These are phyloP conservation scores for Sylvia borin DNA, from an alignment of 2,797 vertebrate genomes.

Conservation along the genomic window DNA sequence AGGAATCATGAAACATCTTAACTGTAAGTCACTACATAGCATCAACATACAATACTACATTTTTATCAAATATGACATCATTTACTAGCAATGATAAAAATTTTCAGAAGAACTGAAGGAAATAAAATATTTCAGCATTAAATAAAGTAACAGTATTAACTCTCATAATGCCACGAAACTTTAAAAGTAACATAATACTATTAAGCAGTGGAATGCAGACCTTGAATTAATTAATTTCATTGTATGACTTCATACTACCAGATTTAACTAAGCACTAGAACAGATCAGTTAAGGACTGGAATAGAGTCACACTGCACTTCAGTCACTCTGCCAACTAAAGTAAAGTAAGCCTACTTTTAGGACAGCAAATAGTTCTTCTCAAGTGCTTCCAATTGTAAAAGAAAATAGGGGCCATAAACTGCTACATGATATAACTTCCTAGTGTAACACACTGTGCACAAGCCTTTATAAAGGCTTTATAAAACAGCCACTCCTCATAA, in stretches of 20 bases:
- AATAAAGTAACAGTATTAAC: neutral
- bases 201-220: neutral
- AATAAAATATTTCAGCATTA: neutral
- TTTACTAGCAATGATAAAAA: neutral
- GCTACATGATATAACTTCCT: neutral
- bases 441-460: neutral
- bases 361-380: neutral
- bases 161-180: neutral
- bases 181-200: neutral
- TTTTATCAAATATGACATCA: neutral
- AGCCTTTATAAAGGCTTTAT: neutral
- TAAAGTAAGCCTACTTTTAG: neutral
- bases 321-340: neutral
- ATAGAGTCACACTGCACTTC: neutral
- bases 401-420: neutral
- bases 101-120: neutral
- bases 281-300: neutral
- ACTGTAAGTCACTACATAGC: neutral
- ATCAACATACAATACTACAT: neutral
- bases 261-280: neutral
- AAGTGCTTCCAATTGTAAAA: neutral
- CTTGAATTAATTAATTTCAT: neutral
- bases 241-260: neutral
- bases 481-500: neutral
- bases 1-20: neutral